These are phyloP conservation scores for Drosophila nikananu DNA, from an alignment of 1,140 invertebrate genomes.

Conservation along the genomic window DNA sequence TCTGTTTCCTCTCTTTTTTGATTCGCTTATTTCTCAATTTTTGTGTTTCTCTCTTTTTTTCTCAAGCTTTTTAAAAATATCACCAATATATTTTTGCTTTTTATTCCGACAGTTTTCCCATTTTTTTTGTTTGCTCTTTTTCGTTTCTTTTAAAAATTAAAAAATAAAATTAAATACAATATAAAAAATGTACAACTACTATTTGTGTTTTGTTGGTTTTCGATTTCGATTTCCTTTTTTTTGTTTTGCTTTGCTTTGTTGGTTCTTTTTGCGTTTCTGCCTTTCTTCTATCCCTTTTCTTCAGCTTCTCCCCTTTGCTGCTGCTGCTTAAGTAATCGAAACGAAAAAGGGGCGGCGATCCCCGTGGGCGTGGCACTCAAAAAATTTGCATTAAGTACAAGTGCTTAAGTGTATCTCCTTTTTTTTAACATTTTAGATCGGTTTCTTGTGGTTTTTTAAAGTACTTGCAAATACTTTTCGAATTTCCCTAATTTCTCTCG, in stretches of 20 bases:
- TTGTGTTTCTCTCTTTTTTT: slow-evolving; percentile 46
- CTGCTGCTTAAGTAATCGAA: slow-evolving; percentile 68
- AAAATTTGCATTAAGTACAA: slow-evolving; percentile 75
- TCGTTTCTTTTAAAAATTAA: slow-evolving; percentile 69
- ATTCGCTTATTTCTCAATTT: slow-evolving; percentile 48
- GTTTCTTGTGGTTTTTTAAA: slow-evolving; percentile 35
- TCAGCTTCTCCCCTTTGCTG: neutral
- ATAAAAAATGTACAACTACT: slow-evolving; percentile 81
- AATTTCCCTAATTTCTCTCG: slow-evolving; percentile 22
- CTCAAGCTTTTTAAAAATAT: slow-evolving; percentile 74
- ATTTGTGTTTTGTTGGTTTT: slow-evolving; percentile 50
- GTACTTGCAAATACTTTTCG: slow-evolving; percentile 65
- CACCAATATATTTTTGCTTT: slow-evolving; percentile 81
- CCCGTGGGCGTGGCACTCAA: slow-evolving; percentile 64
- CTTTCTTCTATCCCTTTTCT: slow-evolving; percentile 8
- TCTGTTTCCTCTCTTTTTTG: slow-evolving; percentile 31
- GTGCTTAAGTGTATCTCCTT: slow-evolving; percentile 56
- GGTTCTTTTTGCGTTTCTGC: slow-evolving; percentile 65
- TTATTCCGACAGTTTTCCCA: slow-evolving; percentile 60
- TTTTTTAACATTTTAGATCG: neutral
- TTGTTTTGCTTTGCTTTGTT: slow-evolving; percentile 54
- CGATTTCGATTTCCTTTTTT: slow-evolving; percentile 31
- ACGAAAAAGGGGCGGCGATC: slow-evolving; percentile 38
- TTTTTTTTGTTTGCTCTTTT: slow-evolving; percentile 59
- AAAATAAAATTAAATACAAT: slow-evolving; percentile 74